Conservation (phyloP, 2,797 vertebrate species). For the Karalla daura region DNA sequence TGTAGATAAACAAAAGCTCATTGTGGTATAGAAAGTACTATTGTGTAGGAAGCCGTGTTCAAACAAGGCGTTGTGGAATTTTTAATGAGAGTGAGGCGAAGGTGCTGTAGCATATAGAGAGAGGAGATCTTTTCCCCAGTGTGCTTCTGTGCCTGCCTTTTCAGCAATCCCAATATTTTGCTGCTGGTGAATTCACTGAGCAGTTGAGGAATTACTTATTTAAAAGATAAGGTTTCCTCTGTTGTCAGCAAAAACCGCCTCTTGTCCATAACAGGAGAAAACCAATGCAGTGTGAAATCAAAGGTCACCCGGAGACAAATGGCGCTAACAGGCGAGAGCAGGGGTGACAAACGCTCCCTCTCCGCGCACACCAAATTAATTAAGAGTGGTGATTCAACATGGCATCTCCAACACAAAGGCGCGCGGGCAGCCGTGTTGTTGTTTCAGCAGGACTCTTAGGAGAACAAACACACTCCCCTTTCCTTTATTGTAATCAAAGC, state of each 20-base stretch:
- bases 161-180: slow-evolving; percentile 86
- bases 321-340: slow-evolving; percentile 80
- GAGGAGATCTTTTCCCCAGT: slow-evolving; percentile 69
- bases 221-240: slow-evolving; percentile 88
- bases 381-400: slow-evolving; percentile 78
- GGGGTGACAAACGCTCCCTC: slow-evolving; percentile 77
- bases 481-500: slow-evolving; percentile 66
- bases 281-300: slow-evolving; percentile 87
- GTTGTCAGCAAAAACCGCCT: slow-evolving; percentile 85
- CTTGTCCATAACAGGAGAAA: slow-evolving; percentile 85
- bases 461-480: slow-evolving; percentile 59
- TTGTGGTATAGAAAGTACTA: slow-evolving; percentile 26
- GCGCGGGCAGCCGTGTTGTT: slow-evolving; percentile 63
- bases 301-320: slow-evolving; percentile 86
- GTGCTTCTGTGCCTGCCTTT: slow-evolving; percentile 77
- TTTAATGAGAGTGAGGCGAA: slow-evolving; percentile 69
- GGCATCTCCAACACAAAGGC: slow-evolving; percentile 73
- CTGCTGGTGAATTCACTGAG: slow-evolving; percentile 84
- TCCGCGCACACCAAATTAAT: slow-evolving; percentile 81
- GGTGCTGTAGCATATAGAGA: slow-evolving; percentile 65
- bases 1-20: slow-evolving; percentile 32
- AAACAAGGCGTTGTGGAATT: slow-evolving; percentile 65
- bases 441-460: slow-evolving; percentile 66
- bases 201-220: slow-evolving; percentile 89
- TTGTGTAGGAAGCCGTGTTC: slow-evolving; percentile 61